Base-by-base conservation (phyloP, 2,113 vertebrate genomes). In the Petromus typicus region DNA sequence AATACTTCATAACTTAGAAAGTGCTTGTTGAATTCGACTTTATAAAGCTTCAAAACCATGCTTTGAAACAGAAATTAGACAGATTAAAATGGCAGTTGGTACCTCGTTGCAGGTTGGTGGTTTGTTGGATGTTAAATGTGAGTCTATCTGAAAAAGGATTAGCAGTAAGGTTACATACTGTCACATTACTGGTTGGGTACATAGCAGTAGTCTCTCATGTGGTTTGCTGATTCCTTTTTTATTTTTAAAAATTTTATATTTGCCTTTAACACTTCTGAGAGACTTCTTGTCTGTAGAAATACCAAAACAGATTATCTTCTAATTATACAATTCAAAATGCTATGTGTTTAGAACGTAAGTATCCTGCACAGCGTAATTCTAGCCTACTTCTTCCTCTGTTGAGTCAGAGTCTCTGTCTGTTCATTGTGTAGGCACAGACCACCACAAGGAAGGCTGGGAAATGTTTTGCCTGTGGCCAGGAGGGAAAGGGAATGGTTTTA, bases 331-430 rank as follows among this genome's bases (percentile, higher is more conserved):
- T 64, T 89, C 86, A 84, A 90, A 90, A 59, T 66, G 32, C 22
- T 78, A 11, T 83, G 1, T 30, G 64, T 84, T 87, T 92, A 92
- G 34, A 67, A 90, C 43, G 18, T 59, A 82, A 79, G 85, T 93
- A 40, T 71, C 17, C 20, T 45, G 2, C 43, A 73, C 73, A 79
- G 64, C 78, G 40, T 78, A 71, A 92, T 27, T 87, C 83, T 90
- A 95, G 57, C 32, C 32, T 86, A 76, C 16, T 67, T 82, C 63
- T 40, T 86, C 32, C 54, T 95, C 59, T 66, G 16, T 86, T 91
- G 59, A 43, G 7, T 73, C 66, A 83, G 59, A 56, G 63, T 93
- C 66, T 88, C 16, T 85, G 89, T 32, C 9, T 30, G 40, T 48
- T 87, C 11, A 92, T 71, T 79, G 25, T 86, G 89, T 56, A 40